Evolutionary conservation across 2,888 invertebrate genomes (phyloP).

Genomic region (Pterostichus niger): DNA sequence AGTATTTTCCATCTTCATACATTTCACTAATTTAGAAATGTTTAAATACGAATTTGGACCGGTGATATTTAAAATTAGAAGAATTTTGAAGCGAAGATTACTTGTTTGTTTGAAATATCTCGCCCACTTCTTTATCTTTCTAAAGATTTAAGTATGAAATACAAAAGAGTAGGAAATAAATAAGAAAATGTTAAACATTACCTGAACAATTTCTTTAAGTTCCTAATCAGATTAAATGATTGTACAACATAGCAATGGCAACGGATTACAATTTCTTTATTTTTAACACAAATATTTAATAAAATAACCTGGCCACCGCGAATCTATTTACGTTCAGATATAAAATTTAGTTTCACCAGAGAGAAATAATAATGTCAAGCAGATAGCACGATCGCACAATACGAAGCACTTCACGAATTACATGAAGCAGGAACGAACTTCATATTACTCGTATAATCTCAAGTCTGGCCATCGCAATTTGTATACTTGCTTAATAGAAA

Average conservation of each 20-base stretch:
- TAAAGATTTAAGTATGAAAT: background rate
- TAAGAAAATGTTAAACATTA: background rate
- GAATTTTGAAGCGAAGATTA: no score
- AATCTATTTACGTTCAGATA: slow-evolving; percentile 28
- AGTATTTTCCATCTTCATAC: background rate
- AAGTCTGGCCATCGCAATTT: background rate
- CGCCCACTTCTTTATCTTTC: no score
- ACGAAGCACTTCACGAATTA: slow-evolving; percentile 8
- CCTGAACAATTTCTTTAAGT: background rate
- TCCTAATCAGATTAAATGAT: slow-evolving; percentile 12
- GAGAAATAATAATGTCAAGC: slow-evolving; percentile 10
- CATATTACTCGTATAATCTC: background rate
- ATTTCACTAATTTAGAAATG: slow-evolving; percentile 8
- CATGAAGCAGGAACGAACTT: background rate
- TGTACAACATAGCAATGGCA: background rate
- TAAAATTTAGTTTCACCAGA: background rate
- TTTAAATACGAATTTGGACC: no score
- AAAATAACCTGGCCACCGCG: slow-evolving; percentile 24
- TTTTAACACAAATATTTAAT: slow-evolving; percentile 42
- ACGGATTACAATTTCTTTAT: slow-evolving; percentile 2
- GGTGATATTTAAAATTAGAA: no score
- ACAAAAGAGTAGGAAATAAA: background rate
- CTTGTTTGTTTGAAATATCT: no score
- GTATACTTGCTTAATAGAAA: background rate
- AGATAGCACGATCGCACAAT: no score